These are phyloP conservation scores for Arothron firmamentum DNA, from an alignment of 2,113 vertebrate species.

Conservation along the genomic window DNA sequence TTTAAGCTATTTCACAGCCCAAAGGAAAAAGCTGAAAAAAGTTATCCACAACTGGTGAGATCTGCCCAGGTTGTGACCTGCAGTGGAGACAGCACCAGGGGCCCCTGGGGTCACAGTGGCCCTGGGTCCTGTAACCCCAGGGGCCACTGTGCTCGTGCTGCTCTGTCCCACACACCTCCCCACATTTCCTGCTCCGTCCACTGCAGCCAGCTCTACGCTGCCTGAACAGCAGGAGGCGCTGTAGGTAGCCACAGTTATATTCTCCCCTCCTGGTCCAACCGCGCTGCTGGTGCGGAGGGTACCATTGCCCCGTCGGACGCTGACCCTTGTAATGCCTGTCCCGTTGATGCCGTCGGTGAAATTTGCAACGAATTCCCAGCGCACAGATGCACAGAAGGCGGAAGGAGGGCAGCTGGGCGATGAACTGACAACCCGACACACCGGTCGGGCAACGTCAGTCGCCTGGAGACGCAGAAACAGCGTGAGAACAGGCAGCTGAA, in stretches of 20 bases:
- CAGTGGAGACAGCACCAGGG: slow-evolving; percentile 16
- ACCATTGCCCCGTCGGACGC: slow-evolving; percentile 53
- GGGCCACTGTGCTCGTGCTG: slow-evolving; percentile 15
- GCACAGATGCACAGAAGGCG: slow-evolving; percentile 41
- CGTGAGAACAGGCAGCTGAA: background rate
- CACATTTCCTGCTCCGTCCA: slow-evolving; percentile 69
- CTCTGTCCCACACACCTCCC: slow-evolving; percentile 63
- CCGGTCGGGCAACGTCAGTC: slow-evolving; percentile 54
- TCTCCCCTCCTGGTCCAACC: slow-evolving; percentile 24
- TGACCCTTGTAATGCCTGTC: slow-evolving; percentile 56
- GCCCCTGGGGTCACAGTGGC: background rate
- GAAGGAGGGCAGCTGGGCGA: slow-evolving; percentile 34
- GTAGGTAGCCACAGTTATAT: slow-evolving; percentile 54
- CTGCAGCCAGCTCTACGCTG: slow-evolving; percentile 55
- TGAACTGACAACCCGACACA: slow-evolving; percentile 41
- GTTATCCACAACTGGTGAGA: slow-evolving; percentile 22
- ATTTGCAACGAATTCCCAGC: slow-evolving; percentile 59
- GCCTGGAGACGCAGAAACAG: slow-evolving; percentile 43
- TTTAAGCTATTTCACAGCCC: slow-evolving; percentile 7
- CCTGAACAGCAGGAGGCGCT: slow-evolving; percentile 66
- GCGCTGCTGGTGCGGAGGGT: slow-evolving; percentile 52
- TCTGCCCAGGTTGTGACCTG: slow-evolving; percentile 2
- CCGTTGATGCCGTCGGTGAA: slow-evolving; percentile 64
- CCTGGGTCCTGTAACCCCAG: too few species aligned
- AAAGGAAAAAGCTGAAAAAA: slow-evolving; percentile 12